Evolutionary conservation across 2,888 invertebrate species (phyloP), one percentile per base, ranked within the genome.

Genomic region (Celastrina argiolus): DNA sequence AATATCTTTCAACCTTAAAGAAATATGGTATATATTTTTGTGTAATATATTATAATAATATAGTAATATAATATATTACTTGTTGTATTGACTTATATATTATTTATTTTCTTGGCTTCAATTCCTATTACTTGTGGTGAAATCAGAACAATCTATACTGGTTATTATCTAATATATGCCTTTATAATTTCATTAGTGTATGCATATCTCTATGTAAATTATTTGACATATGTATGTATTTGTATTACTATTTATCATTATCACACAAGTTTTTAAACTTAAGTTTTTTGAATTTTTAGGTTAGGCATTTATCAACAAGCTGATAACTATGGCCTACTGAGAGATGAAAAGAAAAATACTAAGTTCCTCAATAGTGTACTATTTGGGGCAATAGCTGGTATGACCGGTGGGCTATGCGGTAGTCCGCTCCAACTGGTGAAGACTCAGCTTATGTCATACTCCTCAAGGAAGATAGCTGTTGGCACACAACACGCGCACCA

Each of bases 391-490:
- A 73, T 94, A 8, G 94, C 97, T 12, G 98, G 98, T 0, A 93
- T 94, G 74, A 81, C 94, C 31, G 98, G 97, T 1, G 95, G 95
- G 1, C 92, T 94, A 67, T 88, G 94, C 68, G 97, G 96, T 2
- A 98, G 97, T 84, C 98, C 98, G 0, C 93, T 98, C 66, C 97
- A 97, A 79, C 85, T 98, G 87, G 95, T 97, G 0, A 97, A 97
- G 87, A 97, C 97, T 0, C 97, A 97, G 76, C 89, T 97, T 2
- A 97, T 97, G 91, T 93, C 97, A 0, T 93, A 94, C 81, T 94
- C 96, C 1, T 94, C 94, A 0, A 87, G 93, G 70, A 89, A 93
- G 72, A 97, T 98, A 68, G 97, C 98, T 2, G 98, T 98, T 2
- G 98, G 98, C 0, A 94, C 96, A 73, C 98, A 98, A 78, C 97